Base-by-base conservation (phyloP, 1,140 invertebrate genomes). In the Lordiphosa clarofinis region DNA sequence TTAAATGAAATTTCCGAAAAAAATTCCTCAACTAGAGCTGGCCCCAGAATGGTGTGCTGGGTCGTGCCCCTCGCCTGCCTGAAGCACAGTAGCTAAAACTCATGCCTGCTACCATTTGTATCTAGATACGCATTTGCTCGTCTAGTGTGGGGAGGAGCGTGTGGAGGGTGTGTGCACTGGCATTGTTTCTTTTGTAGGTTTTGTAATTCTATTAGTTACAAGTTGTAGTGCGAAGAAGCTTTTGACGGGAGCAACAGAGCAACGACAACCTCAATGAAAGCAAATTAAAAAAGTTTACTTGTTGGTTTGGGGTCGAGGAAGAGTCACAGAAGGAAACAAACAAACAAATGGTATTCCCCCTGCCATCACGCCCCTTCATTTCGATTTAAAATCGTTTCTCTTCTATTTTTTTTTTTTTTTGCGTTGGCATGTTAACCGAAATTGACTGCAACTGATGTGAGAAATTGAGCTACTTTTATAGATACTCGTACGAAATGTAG, bases 121-220 rank as follows among this genome's bases (percentile, higher is more conserved):
- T 73, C 78, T 73, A 70, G 78, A 84, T 70, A 82, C 78, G 81
- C 61, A 63, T 67, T 62, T 66, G 42, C 48, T 47, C 54, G 24
- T 28, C 54, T 38, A 42, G 24, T 36, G n/a, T 47, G 21, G 48
- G n/a, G 13, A 13, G 42, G 42, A n/a, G n/a, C n/a, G n/a, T n/a
- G 28, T 60, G 44, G 47, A 43, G 68, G 73, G 56, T 12, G 12
- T 11, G 33, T 36, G 33, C 15, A 35, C n/a, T 49, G 62, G 75
- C 58, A 57, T 59, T 71, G 50, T 63, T 82, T 73, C 78, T 82
- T 28, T 76, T 76, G 64, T 75, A 54, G 52, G 63, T 61, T 63
- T 64, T 78, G 78, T 86, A 78, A 84, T 84, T 84, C 78, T 84
- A 84, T 84, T 84, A 84, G 78, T 73, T 84, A 75, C 69, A 84